Evolutionary conservation across 2,888 invertebrate species (phyloP).

Genomic region (Diadromus collaris): DNA sequence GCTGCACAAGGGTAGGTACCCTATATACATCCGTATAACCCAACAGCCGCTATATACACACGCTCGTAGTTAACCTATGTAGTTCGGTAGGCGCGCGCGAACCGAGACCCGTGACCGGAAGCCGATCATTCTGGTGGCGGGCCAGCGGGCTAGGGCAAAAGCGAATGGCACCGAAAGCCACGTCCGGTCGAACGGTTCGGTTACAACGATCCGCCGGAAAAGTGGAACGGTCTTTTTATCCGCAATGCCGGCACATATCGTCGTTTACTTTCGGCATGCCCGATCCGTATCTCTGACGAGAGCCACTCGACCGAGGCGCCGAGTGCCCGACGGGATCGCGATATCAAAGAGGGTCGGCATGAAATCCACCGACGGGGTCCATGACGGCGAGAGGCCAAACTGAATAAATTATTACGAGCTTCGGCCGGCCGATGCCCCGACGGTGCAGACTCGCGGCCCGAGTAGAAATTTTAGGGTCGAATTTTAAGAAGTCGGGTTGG

Average conservation of each 20-base stretch:
- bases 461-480: no score
- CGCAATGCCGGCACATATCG: slow-evolving; percentile 50
- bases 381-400: slow-evolving; percentile 72
- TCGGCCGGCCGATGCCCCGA: slow-evolving; percentile 59
- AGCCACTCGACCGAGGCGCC: slow-evolving; percentile 32
- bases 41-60: slow-evolving; percentile 33
- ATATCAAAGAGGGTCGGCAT: slow-evolving; percentile 33
- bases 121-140: slow-evolving; percentile 73
- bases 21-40: slow-evolving; percentile 32
- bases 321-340: slow-evolving; percentile 31
- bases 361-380: slow-evolving; percentile 37
- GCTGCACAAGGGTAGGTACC: slow-evolving; percentile 54
- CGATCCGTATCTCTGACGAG: background rate
- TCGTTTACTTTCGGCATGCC: slow-evolving; percentile 43
- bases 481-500: no score
- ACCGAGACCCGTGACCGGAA: slow-evolving; percentile 73
- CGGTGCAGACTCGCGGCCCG: slow-evolving; percentile 29
- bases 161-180: slow-evolving; percentile 67
- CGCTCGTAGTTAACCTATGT: slow-evolving; percentile 28
- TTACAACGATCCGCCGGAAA: slow-evolving; percentile 69
- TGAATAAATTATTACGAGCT: slow-evolving; percentile 77
- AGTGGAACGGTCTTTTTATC: slow-evolving; percentile 67
- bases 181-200: slow-evolving; percentile 68
- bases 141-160: slow-evolving; percentile 60
- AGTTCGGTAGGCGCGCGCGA: slow-evolving; percentile 57